Percentiles rank a stretch among this genome's conserved stretches.
Conservation (phyloP, 2,888 invertebrate species). For the Sarcophaga subvicina region DNA sequence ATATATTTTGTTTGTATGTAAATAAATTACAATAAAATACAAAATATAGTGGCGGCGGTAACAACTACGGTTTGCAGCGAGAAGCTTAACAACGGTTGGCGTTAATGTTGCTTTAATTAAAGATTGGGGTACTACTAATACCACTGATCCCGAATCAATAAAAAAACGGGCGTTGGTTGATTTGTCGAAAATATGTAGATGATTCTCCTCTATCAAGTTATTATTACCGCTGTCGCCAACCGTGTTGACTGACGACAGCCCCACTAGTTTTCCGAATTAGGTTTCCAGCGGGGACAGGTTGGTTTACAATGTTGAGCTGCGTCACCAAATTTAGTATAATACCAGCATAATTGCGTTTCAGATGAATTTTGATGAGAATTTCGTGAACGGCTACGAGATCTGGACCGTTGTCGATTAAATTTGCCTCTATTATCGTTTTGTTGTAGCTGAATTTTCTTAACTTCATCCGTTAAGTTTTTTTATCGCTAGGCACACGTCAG, state of each 20-base stretch:
- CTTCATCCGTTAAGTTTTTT: conserved; percentile 21
- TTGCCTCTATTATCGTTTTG: neutral
- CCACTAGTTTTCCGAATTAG: conserved; percentile 50
- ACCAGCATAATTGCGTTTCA: conserved; percentile 47
- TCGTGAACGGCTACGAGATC: conserved; percentile 26
- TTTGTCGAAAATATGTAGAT: conserved; percentile 44
- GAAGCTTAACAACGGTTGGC: conserved; percentile 54
- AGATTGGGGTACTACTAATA: conserved; percentile 62
- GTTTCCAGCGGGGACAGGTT: conserved; percentile 26
- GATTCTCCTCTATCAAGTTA: conserved; percentile 19
- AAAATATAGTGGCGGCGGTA: conserved; percentile 6
- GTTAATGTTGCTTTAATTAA: conserved; percentile 49
- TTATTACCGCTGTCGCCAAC: conserved; percentile 53
- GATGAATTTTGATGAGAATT: neutral
- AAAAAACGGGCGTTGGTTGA: conserved; percentile 53
- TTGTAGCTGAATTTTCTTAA: conserved; percentile 23
- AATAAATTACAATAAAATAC: too few relatives aligned
- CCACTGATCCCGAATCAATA: conserved; percentile 68
- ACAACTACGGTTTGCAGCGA: conserved; percentile 63
- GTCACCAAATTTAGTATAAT: conserved; percentile 49
- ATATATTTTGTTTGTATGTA: too few relatives aligned
- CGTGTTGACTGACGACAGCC: conserved; percentile 52
- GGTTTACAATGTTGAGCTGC: conserved; percentile 43
- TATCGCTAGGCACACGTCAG: neutral
- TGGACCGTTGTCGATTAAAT: neutral